Evolutionary conservation across 2,113 vertebrate species (phyloP).

Genomic region (Eretmochelys imbricata): DNA sequence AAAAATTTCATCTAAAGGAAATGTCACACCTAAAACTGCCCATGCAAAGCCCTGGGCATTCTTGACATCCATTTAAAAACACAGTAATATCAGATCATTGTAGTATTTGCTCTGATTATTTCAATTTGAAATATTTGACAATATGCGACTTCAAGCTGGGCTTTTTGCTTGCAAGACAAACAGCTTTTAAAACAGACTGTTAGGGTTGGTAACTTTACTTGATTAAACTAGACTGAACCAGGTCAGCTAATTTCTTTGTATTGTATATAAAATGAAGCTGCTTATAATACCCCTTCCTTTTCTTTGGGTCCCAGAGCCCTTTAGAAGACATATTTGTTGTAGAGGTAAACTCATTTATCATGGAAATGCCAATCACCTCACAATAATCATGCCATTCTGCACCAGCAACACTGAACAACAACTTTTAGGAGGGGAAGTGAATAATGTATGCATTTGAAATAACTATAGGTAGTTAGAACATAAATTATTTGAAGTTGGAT

Average conservation of each 20-base stretch:
- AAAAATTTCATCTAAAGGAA: neutral
- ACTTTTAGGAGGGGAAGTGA: neutral
- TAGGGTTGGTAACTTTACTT: neutral
- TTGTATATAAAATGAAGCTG: neutral
- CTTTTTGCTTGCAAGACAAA: neutral
- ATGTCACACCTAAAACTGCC: neutral
- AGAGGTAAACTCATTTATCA: neutral
- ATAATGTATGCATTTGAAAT: neutral
- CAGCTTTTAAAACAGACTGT: neutral
- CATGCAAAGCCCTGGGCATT: neutral
- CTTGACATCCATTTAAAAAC: neutral
- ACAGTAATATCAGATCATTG: neutral
- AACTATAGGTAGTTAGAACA: neutral
- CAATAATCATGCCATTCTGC: neutral
- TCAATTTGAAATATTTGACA: neutral
- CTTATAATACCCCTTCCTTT: neutral
- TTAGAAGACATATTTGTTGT: neutral
- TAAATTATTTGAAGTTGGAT: neutral
- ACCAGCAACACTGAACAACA: neutral
- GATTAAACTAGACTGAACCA: slow-evolving; percentile 4
- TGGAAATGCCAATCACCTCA: neutral
- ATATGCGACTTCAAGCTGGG: neutral
- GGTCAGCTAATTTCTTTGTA: slow-evolving; percentile 1
- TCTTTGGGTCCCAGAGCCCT: neutral
- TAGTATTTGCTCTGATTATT: neutral